Percentiles rank a stretch among this genome's conserved stretches.
These are phyloP conservation scores for Probosciger aterrimus DNA, from an alignment of 2,113 vertebrate species.

Conservation along the genomic window DNA sequence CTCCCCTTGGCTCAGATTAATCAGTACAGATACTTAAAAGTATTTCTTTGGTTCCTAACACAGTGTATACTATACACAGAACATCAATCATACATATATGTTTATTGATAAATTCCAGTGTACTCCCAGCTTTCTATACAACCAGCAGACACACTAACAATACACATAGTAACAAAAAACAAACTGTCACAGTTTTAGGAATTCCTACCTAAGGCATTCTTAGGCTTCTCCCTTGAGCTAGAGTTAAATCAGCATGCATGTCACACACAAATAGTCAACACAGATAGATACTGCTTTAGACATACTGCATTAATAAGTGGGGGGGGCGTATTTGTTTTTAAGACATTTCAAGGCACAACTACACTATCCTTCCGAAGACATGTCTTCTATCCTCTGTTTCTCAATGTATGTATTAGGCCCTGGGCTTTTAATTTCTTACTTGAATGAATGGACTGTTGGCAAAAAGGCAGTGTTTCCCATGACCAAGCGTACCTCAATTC, in stretches of 20 bases:
- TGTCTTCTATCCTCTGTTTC: background rate
- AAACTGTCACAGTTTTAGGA: background rate
- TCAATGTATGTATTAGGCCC: background rate
- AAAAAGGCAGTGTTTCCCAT: background rate
- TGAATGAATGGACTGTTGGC: background rate
- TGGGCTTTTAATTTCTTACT: background rate
- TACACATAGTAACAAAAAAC: background rate
- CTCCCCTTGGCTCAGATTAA: background rate
- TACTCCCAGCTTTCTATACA: background rate
- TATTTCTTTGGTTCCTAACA: background rate
- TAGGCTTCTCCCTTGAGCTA: background rate
- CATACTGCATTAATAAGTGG: background rate
- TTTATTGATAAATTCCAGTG: background rate
- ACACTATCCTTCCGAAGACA: background rate
- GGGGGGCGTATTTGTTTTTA: background rate
- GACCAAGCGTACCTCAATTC: background rate
- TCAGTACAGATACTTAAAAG: background rate
- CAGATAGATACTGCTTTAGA: background rate
- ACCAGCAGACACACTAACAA: fast-evolving
- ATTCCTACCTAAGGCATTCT: background rate
- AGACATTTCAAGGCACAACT: background rate
- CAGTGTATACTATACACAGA: background rate
- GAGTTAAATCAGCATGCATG: background rate
- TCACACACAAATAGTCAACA: background rate
- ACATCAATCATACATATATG: background rate